A percentile compares a stretch with the other conserved stretches of the same genome.
These are phyloP conservation scores for Cryptotermes secundus DNA, from an alignment of 1,140 invertebrate genomes.

Conservation along the genomic window DNA sequence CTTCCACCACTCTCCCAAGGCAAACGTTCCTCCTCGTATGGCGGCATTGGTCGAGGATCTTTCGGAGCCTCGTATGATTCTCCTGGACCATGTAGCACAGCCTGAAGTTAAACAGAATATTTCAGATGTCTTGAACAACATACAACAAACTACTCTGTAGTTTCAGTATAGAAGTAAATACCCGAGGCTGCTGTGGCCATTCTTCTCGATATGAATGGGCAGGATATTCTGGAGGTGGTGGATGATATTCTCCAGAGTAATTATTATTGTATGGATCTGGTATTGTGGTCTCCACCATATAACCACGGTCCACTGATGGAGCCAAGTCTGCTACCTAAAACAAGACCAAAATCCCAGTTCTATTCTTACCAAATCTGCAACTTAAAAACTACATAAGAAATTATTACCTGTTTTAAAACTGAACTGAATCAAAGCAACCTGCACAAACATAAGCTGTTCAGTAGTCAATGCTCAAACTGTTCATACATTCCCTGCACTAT, in stretches of 20 bases:
- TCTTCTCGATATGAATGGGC: constrained; percentile 33
- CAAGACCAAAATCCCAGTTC: too few relatives aligned
- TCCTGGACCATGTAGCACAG: constrained; percentile 20
- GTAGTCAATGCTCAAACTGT: too few relatives aligned
- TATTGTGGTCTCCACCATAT: constrained; percentile 3
- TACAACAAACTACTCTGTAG: not conserved
- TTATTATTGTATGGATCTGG: constrained; percentile 34
- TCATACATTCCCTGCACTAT: too few relatives aligned
- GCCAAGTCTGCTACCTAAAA: constrained; percentile 33
- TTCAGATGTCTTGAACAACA: too few relatives aligned
- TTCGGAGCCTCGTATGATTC: constrained; percentile 52
- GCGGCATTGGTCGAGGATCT: constrained; percentile 53
- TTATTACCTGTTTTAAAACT: too few relatives aligned
- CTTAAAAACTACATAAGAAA: too few relatives aligned
- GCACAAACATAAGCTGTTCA: too few relatives aligned
- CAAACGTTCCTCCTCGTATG: constrained; percentile 31
- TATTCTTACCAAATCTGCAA: not conserved
- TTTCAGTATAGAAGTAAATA: not conserved
- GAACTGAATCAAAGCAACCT: too few relatives aligned
- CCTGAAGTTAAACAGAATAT: constrained; percentile 4
- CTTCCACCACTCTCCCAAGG: constrained; percentile 31
- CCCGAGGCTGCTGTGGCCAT: constrained; percentile 32
- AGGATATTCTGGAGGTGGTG: constrained; percentile 30
- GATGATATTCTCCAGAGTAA: constrained; percentile 28
- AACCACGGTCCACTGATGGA: constrained; percentile 21